Percentiles rank a stretch among this genome's conserved stretches.
Evolutionary conservation across 2,113 vertebrate genomes (phyloP).

Genomic region (Entomyzon cyanotis): DNA sequence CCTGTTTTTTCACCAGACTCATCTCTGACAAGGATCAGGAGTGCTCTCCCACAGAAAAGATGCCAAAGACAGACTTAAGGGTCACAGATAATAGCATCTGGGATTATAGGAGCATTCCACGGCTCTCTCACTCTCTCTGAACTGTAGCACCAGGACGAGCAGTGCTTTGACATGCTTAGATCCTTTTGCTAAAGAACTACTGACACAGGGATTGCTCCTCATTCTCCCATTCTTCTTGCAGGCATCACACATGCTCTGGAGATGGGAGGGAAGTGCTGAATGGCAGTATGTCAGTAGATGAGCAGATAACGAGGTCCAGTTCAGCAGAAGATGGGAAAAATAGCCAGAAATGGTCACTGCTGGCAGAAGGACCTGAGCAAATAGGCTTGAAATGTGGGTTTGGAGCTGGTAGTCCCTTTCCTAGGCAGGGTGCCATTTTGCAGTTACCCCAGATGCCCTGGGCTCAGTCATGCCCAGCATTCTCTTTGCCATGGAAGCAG

Average conservation of each 20-base stretch:
- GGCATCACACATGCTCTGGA: too few relatives aligned
- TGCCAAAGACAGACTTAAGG: background rate
- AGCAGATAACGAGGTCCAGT: background rate
- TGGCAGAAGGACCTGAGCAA: background rate
- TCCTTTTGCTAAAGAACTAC: background rate
- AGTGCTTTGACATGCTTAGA: background rate
- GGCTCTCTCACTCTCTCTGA: background rate
- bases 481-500: background rate
- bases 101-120: background rate
- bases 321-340: background rate
- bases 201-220: background rate
- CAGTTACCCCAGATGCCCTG: background rate
- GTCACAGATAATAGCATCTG: background rate
- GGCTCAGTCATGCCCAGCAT: background rate
- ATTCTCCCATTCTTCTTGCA: background rate
- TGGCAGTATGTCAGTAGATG: fast-evolving
- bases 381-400: background rate
- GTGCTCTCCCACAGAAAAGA: background rate
- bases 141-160: background rate
- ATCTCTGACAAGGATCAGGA: background rate
- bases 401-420: background rate
- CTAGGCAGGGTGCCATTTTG: background rate
- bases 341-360: background rate
- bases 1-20: background rate
- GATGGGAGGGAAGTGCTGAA: background rate